Percentiles rank a stretch among this genome's conserved stretches.
These are phyloP conservation scores for Tragelaphus eurycerus DNA, from an alignment of 2,797 vertebrate species.

Conservation along the genomic window DNA sequence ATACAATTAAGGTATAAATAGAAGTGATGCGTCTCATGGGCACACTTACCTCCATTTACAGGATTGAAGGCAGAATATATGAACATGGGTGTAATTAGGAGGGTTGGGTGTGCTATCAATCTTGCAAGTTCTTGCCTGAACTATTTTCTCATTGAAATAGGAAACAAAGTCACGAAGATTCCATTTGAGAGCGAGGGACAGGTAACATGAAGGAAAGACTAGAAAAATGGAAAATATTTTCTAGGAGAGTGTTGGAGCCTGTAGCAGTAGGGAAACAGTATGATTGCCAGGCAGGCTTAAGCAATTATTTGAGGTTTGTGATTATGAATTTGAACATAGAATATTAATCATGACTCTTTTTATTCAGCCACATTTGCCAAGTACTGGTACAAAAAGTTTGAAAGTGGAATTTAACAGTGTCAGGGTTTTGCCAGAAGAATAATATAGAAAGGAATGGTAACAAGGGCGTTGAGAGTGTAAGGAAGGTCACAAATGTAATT, in stretches of 20 bases:
- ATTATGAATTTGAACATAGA: background rate
- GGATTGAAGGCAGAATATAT: background rate
- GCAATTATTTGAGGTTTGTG: background rate
- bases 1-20: background rate
- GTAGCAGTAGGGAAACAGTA: background rate
- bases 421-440: background rate
- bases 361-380: background rate
- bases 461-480: background rate
- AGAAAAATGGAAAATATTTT: background rate
- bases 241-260: background rate
- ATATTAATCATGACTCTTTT: background rate
- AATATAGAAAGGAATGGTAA: background rate
- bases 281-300: background rate
- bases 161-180: background rate
- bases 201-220: background rate
- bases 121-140: background rate
- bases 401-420: background rate
- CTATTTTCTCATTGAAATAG: background rate
- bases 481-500: background rate
- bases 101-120: background rate
- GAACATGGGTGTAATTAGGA: background rate
- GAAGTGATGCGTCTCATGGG: background rate
- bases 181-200: background rate
- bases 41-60: background rate
- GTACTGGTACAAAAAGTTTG: background rate